These are phyloP conservation scores for Gryllus longicercus DNA, from an alignment of 2,888 invertebrate genomes.

Conservation along the genomic window DNA sequence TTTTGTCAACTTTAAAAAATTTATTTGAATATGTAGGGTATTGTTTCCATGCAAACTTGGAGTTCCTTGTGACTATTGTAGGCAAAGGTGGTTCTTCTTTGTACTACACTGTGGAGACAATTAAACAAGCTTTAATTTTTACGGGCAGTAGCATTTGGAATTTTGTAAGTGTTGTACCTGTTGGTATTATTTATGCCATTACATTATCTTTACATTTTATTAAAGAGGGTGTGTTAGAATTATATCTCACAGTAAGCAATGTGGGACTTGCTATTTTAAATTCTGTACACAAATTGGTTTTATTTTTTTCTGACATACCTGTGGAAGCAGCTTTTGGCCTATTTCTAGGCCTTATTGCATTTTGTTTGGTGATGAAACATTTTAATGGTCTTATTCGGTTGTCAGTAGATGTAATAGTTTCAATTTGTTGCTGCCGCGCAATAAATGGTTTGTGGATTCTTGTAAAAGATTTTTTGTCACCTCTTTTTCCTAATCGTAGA, in stretches of 20 bases:
- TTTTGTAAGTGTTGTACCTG: slow-evolving; percentile 27
- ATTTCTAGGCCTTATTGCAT: not conserved
- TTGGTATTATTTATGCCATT: slow-evolving; percentile 27
- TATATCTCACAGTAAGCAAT: not conserved
- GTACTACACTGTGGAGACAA: slow-evolving; percentile 22
- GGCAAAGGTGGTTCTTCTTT: slow-evolving; percentile 11
- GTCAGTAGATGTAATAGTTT: no score
- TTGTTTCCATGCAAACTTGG: not conserved
- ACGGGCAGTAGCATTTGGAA: slow-evolving; percentile 32
- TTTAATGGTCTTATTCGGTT: not conserved
- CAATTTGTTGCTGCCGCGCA: no score
- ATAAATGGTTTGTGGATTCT: no score
- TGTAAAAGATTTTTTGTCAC: no score
- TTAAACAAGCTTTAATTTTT: slow-evolving; percentile 29
- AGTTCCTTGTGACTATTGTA: not conserved
- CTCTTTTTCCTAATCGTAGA: no score
- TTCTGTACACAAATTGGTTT: not conserved
- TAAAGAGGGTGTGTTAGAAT: slow-evolving; percentile 28
- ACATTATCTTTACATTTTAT: slow-evolving; percentile 29
- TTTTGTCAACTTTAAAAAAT: not conserved
- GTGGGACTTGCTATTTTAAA: not conserved
- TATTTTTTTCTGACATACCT: slow-evolving; percentile 27
- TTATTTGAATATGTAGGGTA: not conserved
- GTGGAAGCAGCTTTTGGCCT: slow-evolving; percentile 26
- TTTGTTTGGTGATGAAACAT: slow-evolving; percentile 18